phyloP scores from a whole-genome alignment of 2,113 vertebrate species.

The Tricholaema leucomelas region DNA sequence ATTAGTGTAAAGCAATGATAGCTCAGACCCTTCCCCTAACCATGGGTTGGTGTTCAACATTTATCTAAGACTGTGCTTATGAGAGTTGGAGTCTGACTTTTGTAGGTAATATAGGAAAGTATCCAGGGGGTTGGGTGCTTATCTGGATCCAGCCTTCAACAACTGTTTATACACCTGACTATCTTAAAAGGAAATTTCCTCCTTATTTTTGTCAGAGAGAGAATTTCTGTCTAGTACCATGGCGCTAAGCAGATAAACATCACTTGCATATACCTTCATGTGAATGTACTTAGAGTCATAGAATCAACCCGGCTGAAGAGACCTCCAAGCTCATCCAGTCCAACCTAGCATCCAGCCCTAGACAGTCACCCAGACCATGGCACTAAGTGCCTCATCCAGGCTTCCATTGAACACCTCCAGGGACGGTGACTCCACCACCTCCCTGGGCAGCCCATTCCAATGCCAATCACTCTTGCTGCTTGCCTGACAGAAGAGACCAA shows the following conservation, averaged over 20 bases:
- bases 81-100: neutral
- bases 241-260: neutral
- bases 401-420: no score
- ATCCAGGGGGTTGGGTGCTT: neutral
- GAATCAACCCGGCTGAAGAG: no score
- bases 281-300: accelerated
- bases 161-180: neutral
- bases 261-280: neutral
- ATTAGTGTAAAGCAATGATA: neutral
- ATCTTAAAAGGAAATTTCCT: neutral
- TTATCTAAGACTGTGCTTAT: neutral
- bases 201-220: neutral
- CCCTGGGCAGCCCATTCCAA: no score
- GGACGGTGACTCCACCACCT: no score
- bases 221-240: neutral
- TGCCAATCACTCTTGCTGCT: no score
- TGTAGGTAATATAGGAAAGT: neutral
- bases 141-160: neutral
- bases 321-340: no score
- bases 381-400: no score
- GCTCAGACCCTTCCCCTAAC: neutral
- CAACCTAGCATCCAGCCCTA: no score
- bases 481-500: no score
- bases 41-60: neutral
- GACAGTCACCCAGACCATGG: no score